These are phyloP conservation scores for Merluccius polli DNA, from an alignment of 2,797 vertebrate species.

Conservation along the genomic window DNA sequence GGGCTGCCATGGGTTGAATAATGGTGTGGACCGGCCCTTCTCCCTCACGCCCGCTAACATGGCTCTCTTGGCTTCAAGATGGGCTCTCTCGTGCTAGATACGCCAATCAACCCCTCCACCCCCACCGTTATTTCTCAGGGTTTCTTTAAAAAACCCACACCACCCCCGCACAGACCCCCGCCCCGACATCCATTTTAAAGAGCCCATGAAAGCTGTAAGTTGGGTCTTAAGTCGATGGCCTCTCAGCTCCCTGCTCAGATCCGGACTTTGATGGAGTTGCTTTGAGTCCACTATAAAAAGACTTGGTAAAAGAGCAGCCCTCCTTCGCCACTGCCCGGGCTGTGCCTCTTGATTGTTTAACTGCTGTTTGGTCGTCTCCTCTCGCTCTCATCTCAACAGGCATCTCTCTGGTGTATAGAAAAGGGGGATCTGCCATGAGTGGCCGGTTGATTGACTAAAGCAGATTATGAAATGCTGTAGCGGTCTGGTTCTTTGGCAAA, in stretches of 20 bases:
- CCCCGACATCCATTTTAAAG: slow-evolving; percentile 19
- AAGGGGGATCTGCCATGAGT: slow-evolving; percentile 13
- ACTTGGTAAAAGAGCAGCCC: slow-evolving; percentile 20
- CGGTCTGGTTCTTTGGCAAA: slow-evolving; percentile 43
- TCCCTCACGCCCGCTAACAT: slow-evolving; percentile 34
- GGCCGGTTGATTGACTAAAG: slow-evolving; percentile 25
- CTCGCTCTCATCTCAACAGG: slow-evolving; percentile 19
- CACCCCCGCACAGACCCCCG: background rate
- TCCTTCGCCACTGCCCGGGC: slow-evolving; percentile 23
- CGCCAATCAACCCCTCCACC: background rate
- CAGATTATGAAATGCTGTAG: slow-evolving; percentile 51
- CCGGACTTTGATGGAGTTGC: slow-evolving; percentile 26
- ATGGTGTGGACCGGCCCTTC: slow-evolving; percentile 37
- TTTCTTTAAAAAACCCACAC: slow-evolving; percentile 18
- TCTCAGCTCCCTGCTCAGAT: slow-evolving; percentile 9
- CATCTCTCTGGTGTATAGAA: slow-evolving; percentile 4
- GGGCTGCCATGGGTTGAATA: slow-evolving; percentile 32
- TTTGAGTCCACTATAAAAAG: slow-evolving; percentile 23
- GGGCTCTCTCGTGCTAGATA: background rate
- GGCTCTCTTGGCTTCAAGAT: slow-evolving; percentile 19
- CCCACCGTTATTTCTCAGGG: background rate
- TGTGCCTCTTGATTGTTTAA: slow-evolving; percentile 30
- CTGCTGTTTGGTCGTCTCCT: slow-evolving; percentile 23
- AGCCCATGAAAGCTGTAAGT: slow-evolving; percentile 8
- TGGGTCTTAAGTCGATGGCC: slow-evolving; percentile 16